phyloP scores from a whole-genome alignment of 1,140 invertebrate species.

The Macrosteles quadrilineatus region DNA sequence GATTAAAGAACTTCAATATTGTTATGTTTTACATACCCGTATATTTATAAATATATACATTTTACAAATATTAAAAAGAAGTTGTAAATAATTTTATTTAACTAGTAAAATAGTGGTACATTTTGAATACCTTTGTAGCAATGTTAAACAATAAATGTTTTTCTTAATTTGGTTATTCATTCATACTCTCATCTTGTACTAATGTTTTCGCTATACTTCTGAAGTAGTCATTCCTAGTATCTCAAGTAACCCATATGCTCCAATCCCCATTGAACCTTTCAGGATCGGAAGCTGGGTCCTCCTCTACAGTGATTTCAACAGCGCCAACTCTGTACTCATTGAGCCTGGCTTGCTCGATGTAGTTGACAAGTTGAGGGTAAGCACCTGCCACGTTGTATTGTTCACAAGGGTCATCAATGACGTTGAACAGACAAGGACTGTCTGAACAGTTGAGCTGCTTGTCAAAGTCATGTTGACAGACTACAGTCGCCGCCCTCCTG shows the following conservation, averaged over 20 bases:
- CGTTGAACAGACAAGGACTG: constrained; percentile 63
- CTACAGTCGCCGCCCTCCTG: neutral
- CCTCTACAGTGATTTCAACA: neutral
- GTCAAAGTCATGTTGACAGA: neutral
- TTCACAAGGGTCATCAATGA: constrained; percentile 67
- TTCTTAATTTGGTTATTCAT: no score
- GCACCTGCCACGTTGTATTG: constrained; percentile 56
- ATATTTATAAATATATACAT: no score
- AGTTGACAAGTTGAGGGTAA: neutral
- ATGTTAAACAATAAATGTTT: no score
- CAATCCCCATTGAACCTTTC: neutral
- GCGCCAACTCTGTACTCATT: neutral
- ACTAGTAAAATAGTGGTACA: no score
- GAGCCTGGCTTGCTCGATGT: neutral
- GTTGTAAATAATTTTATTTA: no score
- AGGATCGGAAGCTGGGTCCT: neutral
- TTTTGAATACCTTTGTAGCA: no score
- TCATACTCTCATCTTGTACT: no score
- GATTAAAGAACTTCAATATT: no score
- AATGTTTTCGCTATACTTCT: no score
- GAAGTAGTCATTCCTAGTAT: no score
- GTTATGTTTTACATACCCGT: no score
- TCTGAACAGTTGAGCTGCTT: constrained; percentile 20
- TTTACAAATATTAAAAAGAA: no score
- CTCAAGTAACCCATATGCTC: neutral